Percentiles rank a stretch among this genome's conserved stretches.
Conservation (phyloP, 37 sponge, comb jelly and placozoan species). For the Cladorhizidae sp. region DNA sequence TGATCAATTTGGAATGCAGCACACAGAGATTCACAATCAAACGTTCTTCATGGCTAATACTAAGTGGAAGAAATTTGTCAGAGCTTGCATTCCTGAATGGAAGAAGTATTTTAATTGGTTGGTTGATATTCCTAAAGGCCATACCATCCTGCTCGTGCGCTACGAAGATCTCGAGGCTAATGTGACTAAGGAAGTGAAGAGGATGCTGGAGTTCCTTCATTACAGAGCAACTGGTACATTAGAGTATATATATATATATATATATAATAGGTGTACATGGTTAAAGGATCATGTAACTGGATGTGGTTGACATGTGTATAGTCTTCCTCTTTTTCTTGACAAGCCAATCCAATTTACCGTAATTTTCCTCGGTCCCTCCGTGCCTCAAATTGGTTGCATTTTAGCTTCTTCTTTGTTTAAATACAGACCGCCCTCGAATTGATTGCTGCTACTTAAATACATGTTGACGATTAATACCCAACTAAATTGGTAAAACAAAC, state of each 20-base stretch:
- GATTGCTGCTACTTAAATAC: too few species aligned
- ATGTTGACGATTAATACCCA: too few species aligned
- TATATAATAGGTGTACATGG: not conserved
- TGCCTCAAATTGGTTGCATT: too few species aligned
- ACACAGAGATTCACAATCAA: not conserved
- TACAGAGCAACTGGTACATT: not conserved
- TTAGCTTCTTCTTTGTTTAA: too few species aligned
- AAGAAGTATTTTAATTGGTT: not conserved
- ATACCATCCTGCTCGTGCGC: constrained; percentile 1
- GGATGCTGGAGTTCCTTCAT: constrained; percentile 46
- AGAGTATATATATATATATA: not conserved
- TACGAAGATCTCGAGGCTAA: constrained; percentile 51
- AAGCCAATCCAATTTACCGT: not conserved
- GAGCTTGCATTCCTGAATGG: not conserved
- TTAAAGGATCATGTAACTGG: not conserved
- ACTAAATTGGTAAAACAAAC: too few species aligned
- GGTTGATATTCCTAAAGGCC: too few species aligned
- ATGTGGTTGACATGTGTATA: not conserved
- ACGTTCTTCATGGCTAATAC: not conserved
- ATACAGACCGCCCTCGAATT: too few species aligned
- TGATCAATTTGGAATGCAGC: not conserved
- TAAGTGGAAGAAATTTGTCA: not conserved
- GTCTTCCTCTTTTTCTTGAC: not conserved
- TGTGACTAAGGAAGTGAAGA: constrained; percentile 14
- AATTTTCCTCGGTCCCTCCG: not conserved